These are phyloP conservation scores for Corella eumyota DNA, from an alignment of 23 tunicate species.

Conservation along the genomic window DNA sequence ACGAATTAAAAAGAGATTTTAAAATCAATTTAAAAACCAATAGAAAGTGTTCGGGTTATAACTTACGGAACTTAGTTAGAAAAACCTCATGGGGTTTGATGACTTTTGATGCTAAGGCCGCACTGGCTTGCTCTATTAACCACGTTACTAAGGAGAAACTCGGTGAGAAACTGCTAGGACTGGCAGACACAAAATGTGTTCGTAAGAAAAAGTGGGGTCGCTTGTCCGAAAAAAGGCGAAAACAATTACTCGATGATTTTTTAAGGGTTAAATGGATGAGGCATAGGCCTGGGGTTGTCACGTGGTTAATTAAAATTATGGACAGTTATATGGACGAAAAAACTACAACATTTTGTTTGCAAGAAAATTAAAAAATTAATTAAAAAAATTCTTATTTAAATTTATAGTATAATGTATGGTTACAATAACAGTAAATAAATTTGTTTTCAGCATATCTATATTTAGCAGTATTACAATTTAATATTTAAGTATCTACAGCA, in stretches of 20 bases:
- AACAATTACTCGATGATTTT: slow-evolving; percentile 3
- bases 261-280: slow-evolving; percentile 12
- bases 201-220: slow-evolving; percentile 21
- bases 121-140: slow-evolving; percentile 18
- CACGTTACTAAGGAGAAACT: slow-evolving; percentile 7
- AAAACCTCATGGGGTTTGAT: slow-evolving; percentile 22
- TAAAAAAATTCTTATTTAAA: no score
- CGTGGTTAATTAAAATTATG: slow-evolving; percentile 1
- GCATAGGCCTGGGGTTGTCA: slow-evolving; percentile 5
- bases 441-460: background rate
- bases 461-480: background rate
- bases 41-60: slow-evolving; percentile 1
- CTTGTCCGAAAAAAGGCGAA: slow-evolving; percentile 5
- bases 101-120: slow-evolving; percentile 11
- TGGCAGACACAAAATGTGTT: slow-evolving; percentile 37
- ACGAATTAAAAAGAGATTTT: slow-evolving; percentile 1
- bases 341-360: slow-evolving; percentile 16
- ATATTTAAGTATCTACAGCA: no score
- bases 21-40: slow-evolving; percentile 6
- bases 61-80: background rate
- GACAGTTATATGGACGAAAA: background rate
- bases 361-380: no score
- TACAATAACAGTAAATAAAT: background rate
- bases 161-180: slow-evolving; percentile 17
- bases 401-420: background rate